Evolutionary conservation across 2,113 vertebrate genomes (phyloP).

Genomic region (Thinocorus orbignyianus): DNA sequence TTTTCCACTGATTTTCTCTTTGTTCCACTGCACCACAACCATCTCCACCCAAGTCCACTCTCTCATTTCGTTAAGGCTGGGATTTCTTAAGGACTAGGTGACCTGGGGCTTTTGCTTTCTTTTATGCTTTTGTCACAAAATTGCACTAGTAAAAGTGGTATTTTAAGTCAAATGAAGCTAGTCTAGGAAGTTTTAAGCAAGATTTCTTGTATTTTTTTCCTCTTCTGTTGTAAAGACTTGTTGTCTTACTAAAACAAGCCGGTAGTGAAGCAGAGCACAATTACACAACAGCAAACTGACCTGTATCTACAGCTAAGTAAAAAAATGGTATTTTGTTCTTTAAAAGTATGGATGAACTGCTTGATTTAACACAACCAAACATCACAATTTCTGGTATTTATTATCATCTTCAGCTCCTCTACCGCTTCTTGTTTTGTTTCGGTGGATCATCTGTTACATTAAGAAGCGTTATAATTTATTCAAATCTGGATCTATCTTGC

Average conservation of each 20-base stretch:
- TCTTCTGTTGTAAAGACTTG: not conserved
- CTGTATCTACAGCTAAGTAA: not conserved
- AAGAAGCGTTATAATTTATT: not conserved
- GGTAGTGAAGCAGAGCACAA: not conserved
- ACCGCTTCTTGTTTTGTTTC: not conserved
- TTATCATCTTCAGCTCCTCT: not conserved
- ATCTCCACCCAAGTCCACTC: not conserved
- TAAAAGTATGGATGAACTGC: not conserved
- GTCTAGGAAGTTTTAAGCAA: not conserved
- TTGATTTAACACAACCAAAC: not conserved
- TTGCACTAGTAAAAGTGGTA: not conserved
- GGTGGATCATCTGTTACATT: not conserved
- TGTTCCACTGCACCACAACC: not conserved
- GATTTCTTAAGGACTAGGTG: not conserved
- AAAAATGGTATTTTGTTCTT: not conserved
- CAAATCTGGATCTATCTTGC: not conserved
- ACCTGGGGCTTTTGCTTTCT: not conserved
- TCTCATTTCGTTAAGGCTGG: not conserved
- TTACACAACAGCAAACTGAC: rapidly evolving
- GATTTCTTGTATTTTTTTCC: not conserved
- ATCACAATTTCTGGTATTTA: not conserved
- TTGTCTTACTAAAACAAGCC: not conserved
- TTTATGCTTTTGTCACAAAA: not conserved
- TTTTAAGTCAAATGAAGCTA: not conserved
- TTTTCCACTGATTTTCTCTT: not conserved